Percentiles rank a stretch among this genome's conserved stretches.
These are phyloP conservation scores for Trachelus tabidus DNA, from an alignment of 2,888 invertebrate genomes.

Conservation along the genomic window DNA sequence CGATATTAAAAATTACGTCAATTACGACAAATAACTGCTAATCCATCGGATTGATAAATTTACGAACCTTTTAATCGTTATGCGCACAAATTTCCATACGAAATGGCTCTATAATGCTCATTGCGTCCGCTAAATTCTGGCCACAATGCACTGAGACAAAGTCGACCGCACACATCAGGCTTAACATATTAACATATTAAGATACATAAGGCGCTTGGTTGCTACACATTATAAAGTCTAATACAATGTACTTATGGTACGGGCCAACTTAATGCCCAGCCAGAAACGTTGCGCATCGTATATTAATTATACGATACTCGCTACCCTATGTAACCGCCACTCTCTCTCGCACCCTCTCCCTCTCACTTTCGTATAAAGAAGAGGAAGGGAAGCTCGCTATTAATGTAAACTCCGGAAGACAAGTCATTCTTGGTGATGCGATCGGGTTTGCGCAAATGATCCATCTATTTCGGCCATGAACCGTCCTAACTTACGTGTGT, in stretches of 20 bases:
- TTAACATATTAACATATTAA: slow-evolving; percentile 53
- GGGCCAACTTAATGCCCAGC: slow-evolving; percentile 7
- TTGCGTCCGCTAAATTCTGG: no score
- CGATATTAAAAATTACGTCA: no score
- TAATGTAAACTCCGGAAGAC: not conserved
- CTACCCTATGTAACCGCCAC: no score
- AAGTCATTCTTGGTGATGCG: no score
- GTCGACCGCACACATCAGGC: slow-evolving; percentile 40
- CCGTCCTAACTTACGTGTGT: no score
- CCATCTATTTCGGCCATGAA: no score
- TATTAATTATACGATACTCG: slow-evolving; percentile 1
- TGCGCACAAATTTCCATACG: not conserved
- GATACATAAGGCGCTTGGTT: slow-evolving; percentile 46
- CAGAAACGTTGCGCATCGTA: slow-evolving; percentile 6
- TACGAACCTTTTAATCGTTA: not conserved
- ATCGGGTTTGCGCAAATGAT: no score
- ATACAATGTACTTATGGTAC: slow-evolving; percentile 44
- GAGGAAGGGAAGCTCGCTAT: not conserved
- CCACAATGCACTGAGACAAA: slow-evolving; percentile 29
- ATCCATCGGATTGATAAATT: not conserved
- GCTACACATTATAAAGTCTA: slow-evolving; percentile 52
- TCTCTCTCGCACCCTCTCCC: no score
- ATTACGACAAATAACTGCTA: not conserved
- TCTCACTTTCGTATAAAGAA: not conserved
- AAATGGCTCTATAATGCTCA: no score